These are phyloP conservation scores for Todiramphus chloris DNA, from an alignment of 2,113 vertebrate species.

Conservation along the genomic window DNA sequence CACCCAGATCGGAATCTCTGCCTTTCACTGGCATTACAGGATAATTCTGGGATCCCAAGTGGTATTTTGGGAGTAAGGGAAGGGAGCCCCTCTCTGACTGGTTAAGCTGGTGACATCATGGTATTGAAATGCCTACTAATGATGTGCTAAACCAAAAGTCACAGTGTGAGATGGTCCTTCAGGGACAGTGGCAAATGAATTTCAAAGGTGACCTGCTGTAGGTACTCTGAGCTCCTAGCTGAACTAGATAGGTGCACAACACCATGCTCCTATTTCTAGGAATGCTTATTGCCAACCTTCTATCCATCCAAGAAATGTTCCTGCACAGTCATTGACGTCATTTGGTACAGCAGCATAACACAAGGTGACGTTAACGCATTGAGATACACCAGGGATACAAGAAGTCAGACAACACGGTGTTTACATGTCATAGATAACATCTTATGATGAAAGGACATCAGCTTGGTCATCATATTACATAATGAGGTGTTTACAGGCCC, in stretches of 20 bases:
- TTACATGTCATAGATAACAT: background rate
- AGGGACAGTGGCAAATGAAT: background rate
- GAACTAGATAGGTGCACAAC: background rate
- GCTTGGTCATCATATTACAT: background rate
- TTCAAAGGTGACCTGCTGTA: background rate
- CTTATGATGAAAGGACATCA: background rate
- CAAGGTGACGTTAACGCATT: background rate
- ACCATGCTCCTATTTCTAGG: background rate
- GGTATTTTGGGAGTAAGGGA: background rate
- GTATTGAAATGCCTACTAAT: background rate
- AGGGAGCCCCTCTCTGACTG: background rate
- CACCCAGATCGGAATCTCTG: accelerated
- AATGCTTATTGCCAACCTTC: background rate
- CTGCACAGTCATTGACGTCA: background rate
- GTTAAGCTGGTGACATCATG: background rate
- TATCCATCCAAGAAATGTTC: background rate
- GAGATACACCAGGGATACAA: background rate
- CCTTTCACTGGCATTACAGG: background rate
- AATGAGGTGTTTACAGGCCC: background rate
- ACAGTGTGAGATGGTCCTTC: accelerated
- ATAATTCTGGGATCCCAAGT: background rate
- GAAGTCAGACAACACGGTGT: background rate
- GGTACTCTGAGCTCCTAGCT: background rate
- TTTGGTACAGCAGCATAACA: accelerated
- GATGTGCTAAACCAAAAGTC: background rate